Evolutionary conservation across 1,140 invertebrate genomes (phyloP).

Genomic region (Drosophila obscura): DNA sequence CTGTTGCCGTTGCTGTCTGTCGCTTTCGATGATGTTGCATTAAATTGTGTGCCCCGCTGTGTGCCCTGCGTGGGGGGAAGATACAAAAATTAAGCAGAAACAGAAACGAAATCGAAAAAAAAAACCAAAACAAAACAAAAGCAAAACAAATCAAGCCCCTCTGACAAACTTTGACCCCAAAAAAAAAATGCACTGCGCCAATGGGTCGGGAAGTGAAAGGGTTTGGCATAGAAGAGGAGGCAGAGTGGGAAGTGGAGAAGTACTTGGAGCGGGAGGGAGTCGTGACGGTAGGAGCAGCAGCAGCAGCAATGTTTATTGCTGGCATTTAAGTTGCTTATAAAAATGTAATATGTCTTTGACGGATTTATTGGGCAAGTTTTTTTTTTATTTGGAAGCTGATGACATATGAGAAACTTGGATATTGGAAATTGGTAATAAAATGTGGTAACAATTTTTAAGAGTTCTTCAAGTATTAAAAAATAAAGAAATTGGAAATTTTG

Average conservation of each 20-base stretch:
- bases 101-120: conserved; percentile 1
- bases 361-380: conserved; percentile 15
- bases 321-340: conserved; percentile 31
- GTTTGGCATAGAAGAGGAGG: conserved; percentile 20
- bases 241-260: not conserved
- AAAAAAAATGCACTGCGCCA: conserved; percentile 43
- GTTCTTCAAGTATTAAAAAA: not conserved
- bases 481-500: too few relatives aligned
- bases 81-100: conserved; percentile 41
- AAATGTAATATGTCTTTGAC: conserved; percentile 22
- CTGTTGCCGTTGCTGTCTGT: conserved; percentile 49
- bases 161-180: conserved; percentile 72
- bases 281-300: too few relatives aligned
- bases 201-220: conserved; percentile 72
- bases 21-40: conserved; percentile 72
- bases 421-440: not conserved
- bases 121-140: conserved; percentile 30
- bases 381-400: not conserved
- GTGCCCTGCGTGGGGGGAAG: conserved; percentile 53
- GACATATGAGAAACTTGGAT: too few relatives aligned
- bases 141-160: conserved; percentile 41
- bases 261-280: too few relatives aligned
- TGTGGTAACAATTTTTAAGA: not conserved
- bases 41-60: conserved; percentile 68
- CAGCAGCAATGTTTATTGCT: not conserved